A percentile compares a stretch with the other conserved stretches of the same genome.
phyloP scores from a whole-genome alignment of 2,888 invertebrate species.

The Volucella zonaria region DNA sequence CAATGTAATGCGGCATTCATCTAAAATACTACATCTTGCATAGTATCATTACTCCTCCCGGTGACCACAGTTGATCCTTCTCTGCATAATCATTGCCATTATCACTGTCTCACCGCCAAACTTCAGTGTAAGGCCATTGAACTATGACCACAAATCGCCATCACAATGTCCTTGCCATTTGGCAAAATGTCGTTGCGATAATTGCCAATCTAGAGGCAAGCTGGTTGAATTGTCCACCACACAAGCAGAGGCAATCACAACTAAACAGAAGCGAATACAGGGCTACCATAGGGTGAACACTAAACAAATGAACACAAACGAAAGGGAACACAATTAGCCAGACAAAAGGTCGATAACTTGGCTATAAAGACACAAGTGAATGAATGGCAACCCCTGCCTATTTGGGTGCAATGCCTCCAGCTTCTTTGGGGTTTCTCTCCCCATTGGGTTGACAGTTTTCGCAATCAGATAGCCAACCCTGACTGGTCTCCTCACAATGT shows the following conservation, averaged over 20 bases:
- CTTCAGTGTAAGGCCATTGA: slow-evolving; percentile 9
- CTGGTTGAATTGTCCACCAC: slow-evolving; percentile 47
- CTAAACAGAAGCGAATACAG: too few species aligned
- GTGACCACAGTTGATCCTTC: slow-evolving; percentile 53
- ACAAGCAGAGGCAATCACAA: too few species aligned
- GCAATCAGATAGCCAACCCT: slow-evolving; percentile 41
- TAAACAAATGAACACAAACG: too few species aligned
- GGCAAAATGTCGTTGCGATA: slow-evolving; percentile 20
- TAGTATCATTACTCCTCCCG: slow-evolving; percentile 4
- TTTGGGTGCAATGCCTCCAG: slow-evolving; percentile 21
- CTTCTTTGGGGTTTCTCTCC: not conserved
- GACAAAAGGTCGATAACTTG: slow-evolving; percentile 64
- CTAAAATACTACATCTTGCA: not conserved
- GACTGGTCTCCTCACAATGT: slow-evolving; percentile 11
- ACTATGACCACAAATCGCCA: slow-evolving; percentile 24
- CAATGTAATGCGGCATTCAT: not conserved
- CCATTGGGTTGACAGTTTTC: slow-evolving; percentile 13
- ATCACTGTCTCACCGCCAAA: not conserved
- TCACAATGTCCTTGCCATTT: slow-evolving; percentile 31
- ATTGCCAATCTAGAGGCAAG: slow-evolving; percentile 35
- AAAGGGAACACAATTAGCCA: slow-evolving; percentile 16
- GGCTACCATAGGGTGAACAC: too few species aligned
- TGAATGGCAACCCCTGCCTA: slow-evolving; percentile 1
- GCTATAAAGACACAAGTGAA: slow-evolving; percentile 5
- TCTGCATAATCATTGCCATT: slow-evolving; percentile 46